Evolutionary conservation across 2,113 vertebrate genomes (phyloP).

Genomic region (Lathamus discolor): DNA sequence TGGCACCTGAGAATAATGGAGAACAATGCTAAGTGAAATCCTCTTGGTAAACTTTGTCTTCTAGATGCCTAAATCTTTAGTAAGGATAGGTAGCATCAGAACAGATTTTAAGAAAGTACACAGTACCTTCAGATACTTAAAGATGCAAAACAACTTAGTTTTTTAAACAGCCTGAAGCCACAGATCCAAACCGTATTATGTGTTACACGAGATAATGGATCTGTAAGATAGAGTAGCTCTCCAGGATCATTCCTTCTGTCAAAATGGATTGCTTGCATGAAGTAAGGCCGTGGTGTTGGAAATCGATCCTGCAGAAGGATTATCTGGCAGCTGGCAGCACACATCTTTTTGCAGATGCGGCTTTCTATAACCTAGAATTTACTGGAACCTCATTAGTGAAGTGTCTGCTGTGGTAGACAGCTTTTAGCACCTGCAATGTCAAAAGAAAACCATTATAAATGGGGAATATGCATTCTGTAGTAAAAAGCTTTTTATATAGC

Average conservation of each 20-base stretch:
- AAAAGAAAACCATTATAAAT: neutral
- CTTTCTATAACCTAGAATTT: neutral
- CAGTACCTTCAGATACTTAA: neutral
- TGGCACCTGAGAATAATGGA: neutral
- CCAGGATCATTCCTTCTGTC: neutral
- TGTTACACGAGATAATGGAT: neutral
- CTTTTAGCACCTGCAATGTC: neutral
- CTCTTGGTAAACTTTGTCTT: neutral
- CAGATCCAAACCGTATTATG: neutral
- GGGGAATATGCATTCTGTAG: neutral
- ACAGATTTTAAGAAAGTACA: neutral
- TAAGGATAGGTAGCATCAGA: neutral
- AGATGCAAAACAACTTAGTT: neutral
- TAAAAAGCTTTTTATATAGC: neutral
- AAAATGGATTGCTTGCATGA: neutral
- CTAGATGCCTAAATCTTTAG: neutral
- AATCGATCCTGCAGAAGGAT: neutral
- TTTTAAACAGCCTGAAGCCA: neutral
- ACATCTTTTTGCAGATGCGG: neutral
- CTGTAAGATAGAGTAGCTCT: neutral
- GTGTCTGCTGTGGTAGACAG: neutral
- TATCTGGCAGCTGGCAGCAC: neutral
- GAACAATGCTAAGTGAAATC: neutral
- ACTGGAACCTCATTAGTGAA: neutral
- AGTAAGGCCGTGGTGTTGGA: neutral